These are phyloP conservation scores for Hirtodrosophila alboralis DNA, from an alignment of 2,888 invertebrate species.

Conservation along the genomic window DNA sequence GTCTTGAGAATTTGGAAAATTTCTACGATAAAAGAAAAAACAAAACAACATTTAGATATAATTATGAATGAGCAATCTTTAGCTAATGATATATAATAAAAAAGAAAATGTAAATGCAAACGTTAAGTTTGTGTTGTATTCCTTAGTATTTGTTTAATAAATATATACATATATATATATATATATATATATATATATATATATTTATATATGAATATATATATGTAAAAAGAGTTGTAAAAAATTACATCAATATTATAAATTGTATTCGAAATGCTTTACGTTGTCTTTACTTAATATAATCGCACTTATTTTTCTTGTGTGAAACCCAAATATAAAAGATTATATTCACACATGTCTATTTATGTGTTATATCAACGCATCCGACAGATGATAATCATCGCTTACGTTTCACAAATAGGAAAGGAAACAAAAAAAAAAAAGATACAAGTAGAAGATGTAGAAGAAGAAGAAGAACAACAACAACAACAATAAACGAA, in stretches of 20 bases:
- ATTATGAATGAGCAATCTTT: constrained; percentile 34
- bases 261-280: constrained; percentile 30
- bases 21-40: constrained; percentile 31
- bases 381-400: constrained; percentile 51
- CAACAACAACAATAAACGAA: background rate
- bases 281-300: constrained; percentile 13
- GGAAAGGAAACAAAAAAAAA: background rate
- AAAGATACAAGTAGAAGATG: background rate
- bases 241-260: constrained; percentile 27
- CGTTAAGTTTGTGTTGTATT: constrained; percentile 19
- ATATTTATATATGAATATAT: background rate
- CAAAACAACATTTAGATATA: constrained; percentile 47
- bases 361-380: constrained; percentile 26
- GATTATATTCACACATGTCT: constrained; percentile 26
- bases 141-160: constrained; percentile 5
- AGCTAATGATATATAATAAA: constrained; percentile 36
- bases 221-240: constrained; percentile 4
- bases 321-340: constrained; percentile 10
- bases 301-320: constrained; percentile 8
- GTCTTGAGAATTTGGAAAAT: constrained; percentile 19
- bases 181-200: constrained; percentile 2
- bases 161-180: constrained; percentile 19
- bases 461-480: constrained; percentile 6
- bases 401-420: constrained; percentile 50
- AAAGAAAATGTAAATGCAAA: constrained; percentile 43